phyloP scores from a whole-genome alignment of 2,113 vertebrate species.

The Plectropomus leopardus region DNA sequence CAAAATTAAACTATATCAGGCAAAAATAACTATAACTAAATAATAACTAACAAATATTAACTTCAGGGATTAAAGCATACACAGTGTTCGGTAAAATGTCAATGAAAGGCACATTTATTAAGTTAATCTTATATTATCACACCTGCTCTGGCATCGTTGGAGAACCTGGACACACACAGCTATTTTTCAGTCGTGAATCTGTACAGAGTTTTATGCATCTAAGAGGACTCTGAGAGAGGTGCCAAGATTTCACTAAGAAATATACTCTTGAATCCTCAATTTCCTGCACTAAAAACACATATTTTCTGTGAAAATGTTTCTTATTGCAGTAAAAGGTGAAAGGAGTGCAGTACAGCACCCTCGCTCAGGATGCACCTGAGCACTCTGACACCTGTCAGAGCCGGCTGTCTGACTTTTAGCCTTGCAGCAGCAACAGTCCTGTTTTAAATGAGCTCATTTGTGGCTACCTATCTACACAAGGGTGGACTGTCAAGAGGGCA shows the following conservation, averaged over 20 bases:
- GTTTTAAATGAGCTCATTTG: constrained; percentile 81
- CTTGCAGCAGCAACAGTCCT: constrained; percentile 41
- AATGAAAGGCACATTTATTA: no score
- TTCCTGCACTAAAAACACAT: constrained; percentile 7
- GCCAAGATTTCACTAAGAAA: background rate
- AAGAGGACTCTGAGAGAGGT: background rate
- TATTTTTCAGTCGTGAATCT: no score
- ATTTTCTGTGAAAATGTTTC: background rate
- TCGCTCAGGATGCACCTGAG: constrained; percentile 27
- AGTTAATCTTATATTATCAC: no score
- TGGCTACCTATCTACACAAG: constrained; percentile 53
- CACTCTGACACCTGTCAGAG: constrained; percentile 68
- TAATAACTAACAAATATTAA: no score
- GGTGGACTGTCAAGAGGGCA: constrained; percentile 65
- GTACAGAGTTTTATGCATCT: no score
- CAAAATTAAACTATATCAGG: no score
- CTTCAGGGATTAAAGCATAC: no score
- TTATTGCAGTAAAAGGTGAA: constrained; percentile 33
- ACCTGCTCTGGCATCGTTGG: no score
- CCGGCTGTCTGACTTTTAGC: constrained; percentile 68
- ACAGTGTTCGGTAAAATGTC: no score
- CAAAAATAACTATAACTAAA: no score
- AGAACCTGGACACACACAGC: no score
- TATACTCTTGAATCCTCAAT: constrained; percentile 11
- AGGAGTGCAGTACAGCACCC: constrained; percentile 15